A percentile compares a stretch with the other conserved stretches of the same genome.
Evolutionary conservation across 2,797 vertebrate species (phyloP).

Genomic region (Coracias cyanogaster): DNA sequence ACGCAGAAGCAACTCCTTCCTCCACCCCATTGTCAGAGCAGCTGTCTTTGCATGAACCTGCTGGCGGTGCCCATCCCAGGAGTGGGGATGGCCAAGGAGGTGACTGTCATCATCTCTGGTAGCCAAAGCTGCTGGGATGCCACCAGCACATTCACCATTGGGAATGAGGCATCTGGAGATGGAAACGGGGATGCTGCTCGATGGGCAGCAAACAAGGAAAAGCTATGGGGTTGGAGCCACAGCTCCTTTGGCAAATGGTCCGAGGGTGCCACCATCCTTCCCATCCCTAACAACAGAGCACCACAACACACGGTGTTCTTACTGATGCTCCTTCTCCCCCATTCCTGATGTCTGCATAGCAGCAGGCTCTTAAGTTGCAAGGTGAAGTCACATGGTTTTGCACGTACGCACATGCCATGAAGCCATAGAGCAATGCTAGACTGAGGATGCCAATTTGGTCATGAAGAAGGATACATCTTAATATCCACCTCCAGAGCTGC

Average conservation of each 20-base stretch:
- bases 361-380: neutral
- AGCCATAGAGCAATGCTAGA: neutral
- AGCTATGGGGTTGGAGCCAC: neutral
- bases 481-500: neutral
- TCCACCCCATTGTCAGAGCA: neutral
- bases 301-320: neutral
- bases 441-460: neutral
- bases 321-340: neutral
- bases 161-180: neutral
- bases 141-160: neutral
- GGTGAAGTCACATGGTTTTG: neutral
- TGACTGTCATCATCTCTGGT: neutral
- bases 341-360: neutral
- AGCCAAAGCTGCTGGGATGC: neutral
- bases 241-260: neutral
- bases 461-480: neutral
- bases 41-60: neutral
- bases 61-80: neutral
- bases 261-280: neutral
- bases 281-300: neutral
- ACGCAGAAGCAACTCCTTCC: neutral
- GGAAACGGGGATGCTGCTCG: neutral
- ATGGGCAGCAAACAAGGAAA: neutral
- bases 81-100: neutral
- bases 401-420: accelerated